Conservation (phyloP, 2,113 vertebrate species). For the Chloropsis cyanopogon region DNA sequence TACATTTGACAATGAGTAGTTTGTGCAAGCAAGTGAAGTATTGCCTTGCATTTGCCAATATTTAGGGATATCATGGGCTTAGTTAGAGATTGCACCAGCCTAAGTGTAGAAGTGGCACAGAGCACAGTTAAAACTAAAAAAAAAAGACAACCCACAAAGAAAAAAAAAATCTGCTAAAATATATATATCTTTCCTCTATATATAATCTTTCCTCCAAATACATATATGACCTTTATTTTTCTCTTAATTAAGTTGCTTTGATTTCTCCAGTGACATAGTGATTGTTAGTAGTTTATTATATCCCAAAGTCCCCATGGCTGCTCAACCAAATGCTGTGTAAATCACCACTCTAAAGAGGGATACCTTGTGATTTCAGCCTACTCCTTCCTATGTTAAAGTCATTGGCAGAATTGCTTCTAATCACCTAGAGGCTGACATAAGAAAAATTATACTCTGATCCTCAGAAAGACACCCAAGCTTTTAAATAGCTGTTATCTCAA, state of each 20-base stretch:
- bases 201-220: background rate
- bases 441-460: background rate
- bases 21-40: background rate
- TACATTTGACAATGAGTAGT: background rate
- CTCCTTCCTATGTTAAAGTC: background rate
- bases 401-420: background rate
- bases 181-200: background rate
- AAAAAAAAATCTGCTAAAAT: background rate
- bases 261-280: background rate
- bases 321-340: background rate
- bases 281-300: background rate
- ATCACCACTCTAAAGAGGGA: background rate
- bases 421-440: background rate
- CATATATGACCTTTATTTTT: background rate
- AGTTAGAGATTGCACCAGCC: background rate
- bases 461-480: background rate
- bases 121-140: background rate
- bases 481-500: background rate
- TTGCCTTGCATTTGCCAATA: background rate
- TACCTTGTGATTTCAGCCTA: background rate
- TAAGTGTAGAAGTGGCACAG: background rate
- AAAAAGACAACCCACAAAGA: fast-evolving
- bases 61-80: background rate
- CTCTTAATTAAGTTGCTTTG: background rate
- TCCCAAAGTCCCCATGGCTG: background rate